Base-by-base conservation (phyloP, 1,140 invertebrate genomes). In the Drosophila pallidifrons region DNA sequence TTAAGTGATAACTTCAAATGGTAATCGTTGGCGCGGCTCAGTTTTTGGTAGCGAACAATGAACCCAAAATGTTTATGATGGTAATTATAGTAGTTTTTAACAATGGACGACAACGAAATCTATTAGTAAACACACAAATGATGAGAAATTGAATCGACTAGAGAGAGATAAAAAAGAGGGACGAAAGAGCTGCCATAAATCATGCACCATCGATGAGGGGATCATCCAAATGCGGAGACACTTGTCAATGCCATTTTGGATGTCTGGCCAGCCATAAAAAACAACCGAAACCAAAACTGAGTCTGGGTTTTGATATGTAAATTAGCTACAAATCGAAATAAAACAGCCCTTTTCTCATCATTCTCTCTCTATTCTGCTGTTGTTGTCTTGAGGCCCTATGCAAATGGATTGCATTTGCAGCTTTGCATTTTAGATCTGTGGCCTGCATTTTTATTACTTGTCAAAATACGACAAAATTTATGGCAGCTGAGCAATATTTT, bases 371-470 rank as follows among this genome's bases (percentile, higher is more conserved):
- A 16, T 3, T 43, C 30, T 55, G 20, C 20, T 25, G 0, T 25
- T 25, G 43, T 45, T 75, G 65, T 52, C 65, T 70, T 41, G 47
- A 60, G 59, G 78, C 61, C 77, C 63, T 81, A 72, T 65, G 73
- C 68, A 76, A 72, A 71, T 52, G 73, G 32, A 74, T 77, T 87
- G 83, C 82, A 87, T 80, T 85, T 82, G 45, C 49, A 55, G 54
- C 51, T 75, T 73, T 77, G 63, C 65, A 70, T 60, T 70, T 69
- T 65, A 10, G 74, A 65, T 60, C 49, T 81, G 70, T 70, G 77
- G 83, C 67, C 75, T 87, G 83, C 83, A 88, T 88, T 87, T 87
- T 87, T 87, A 87, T 87, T 80, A 87, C 80, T 88, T 87, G 83
- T 87, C 83, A 88, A 87, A 87, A 88, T 75, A 88, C 77, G 66